A percentile compares a stretch with the other conserved stretches of the same genome.
Evolutionary conservation across 2,888 invertebrate genomes (phyloP).

Genomic region (Hedya salicella): DNA sequence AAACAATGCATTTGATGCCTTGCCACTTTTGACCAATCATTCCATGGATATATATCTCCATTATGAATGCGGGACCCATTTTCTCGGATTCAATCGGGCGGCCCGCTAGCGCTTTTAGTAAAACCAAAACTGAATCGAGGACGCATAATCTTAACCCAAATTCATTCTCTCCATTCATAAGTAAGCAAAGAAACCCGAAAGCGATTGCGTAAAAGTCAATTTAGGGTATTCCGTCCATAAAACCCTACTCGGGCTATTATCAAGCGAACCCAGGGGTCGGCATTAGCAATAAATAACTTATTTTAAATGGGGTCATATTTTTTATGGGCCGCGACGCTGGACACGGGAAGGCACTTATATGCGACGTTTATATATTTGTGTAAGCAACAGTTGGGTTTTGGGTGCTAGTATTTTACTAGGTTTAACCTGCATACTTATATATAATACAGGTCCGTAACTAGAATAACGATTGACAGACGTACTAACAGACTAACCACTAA

Average conservation of each 20-base stretch:
- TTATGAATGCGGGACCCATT: too few relatives aligned
- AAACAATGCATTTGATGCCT: too few relatives aligned
- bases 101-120: too few relatives aligned
- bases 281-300: slow-evolving; percentile 43
- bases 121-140: background rate
- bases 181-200: slow-evolving; percentile 14
- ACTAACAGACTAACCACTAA: too few relatives aligned
- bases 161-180: slow-evolving; percentile 19
- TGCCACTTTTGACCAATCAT: too few relatives aligned
- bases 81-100: too few relatives aligned
- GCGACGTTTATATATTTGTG: slow-evolving; percentile 24
- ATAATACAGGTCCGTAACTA: too few relatives aligned
- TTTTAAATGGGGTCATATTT: slow-evolving; percentile 44
- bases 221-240: slow-evolving; percentile 22
- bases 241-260: slow-evolving; percentile 26
- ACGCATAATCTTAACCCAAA: slow-evolving; percentile 12
- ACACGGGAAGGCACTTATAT: slow-evolving; percentile 37
- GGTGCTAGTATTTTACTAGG: background rate
- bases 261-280: slow-evolving; percentile 9
- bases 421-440: too few relatives aligned
- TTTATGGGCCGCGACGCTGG: slow-evolving; percentile 23
- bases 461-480: too few relatives aligned
- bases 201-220: slow-evolving; percentile 37
- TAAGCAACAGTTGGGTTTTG: slow-evolving; percentile 32
- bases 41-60: too few relatives aligned